Conservation (phyloP, 1,140 invertebrate genomes). For the Leptinotarsa texana region DNA sequence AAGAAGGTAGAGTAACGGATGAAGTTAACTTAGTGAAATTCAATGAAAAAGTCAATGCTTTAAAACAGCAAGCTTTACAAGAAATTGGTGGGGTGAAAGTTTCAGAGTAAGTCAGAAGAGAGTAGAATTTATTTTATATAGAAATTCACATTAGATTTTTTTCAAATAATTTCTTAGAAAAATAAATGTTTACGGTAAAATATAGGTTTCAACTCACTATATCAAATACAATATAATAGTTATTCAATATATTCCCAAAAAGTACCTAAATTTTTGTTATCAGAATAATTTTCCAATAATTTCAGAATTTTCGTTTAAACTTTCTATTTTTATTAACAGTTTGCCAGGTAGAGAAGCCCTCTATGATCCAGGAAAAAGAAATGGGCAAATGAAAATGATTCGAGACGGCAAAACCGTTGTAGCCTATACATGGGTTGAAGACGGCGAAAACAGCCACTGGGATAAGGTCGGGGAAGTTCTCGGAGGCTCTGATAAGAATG, state of each 20-base stretch:
- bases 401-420: slow-evolving; percentile 67
- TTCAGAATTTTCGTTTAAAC: too few species aligned
- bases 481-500: slow-evolving; percentile 71
- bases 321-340: slow-evolving; percentile 54
- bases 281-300: too few species aligned
- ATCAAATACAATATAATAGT: too few species aligned
- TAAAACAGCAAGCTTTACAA: slow-evolving; percentile 62
- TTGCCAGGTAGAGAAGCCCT: slow-evolving; percentile 79
- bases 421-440: slow-evolving; percentile 79
- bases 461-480: slow-evolving; percentile 87
- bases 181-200: too few species aligned
- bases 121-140: too few species aligned
- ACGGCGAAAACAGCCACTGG: slow-evolving; percentile 69
- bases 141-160: too few species aligned
- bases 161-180: too few species aligned
- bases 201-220: too few species aligned
- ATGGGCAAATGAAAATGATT: slow-evolving; percentile 87
- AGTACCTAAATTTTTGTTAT: too few species aligned
- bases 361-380: slow-evolving; percentile 74
- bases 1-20: slow-evolving; percentile 69
- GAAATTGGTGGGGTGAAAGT: slow-evolving; percentile 83
- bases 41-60: slow-evolving; percentile 70
- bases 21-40: slow-evolving; percentile 66
- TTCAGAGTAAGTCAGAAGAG: slow-evolving; percentile 65
- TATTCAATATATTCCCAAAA: too few species aligned